A percentile compares a stretch with the other conserved stretches of the same genome.
phyloP scores from a whole-genome alignment of 2,113 vertebrate species.

The Bagarius yarrelli region DNA sequence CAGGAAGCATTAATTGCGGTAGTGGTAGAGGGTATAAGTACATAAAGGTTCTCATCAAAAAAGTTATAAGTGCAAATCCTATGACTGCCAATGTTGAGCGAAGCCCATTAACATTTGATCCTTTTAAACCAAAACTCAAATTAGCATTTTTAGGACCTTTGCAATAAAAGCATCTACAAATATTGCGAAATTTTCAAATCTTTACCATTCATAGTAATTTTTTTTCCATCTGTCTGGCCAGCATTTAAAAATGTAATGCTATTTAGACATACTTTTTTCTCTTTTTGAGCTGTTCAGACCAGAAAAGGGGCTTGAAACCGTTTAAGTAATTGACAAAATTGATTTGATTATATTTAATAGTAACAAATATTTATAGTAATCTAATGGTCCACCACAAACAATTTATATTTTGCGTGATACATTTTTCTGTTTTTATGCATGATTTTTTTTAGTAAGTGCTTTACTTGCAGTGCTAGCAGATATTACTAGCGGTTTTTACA shows the following conservation, averaged over 20 bases:
- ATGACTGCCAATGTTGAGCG: background rate
- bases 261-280: background rate
- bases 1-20: background rate
- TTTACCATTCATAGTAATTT: background rate
- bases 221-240: background rate
- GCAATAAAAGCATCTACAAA: background rate
- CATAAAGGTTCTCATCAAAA: no score
- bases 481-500: background rate
- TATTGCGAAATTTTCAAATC: background rate
- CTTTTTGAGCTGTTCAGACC: background rate
- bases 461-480: background rate
- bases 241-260: background rate
- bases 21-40: background rate
- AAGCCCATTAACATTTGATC: background rate
- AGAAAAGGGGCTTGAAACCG: background rate
- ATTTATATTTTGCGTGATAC: background rate
- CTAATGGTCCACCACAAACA: background rate
- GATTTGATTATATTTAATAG: no score
- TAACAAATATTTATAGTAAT: slow-evolving; percentile 3
- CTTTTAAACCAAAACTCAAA: background rate
- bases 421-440: background rate
- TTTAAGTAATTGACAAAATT: background rate
- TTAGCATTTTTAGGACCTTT: background rate
- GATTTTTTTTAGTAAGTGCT: background rate
- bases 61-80: background rate